A percentile compares a stretch with the other conserved stretches of the same genome.
Conservation (phyloP, 2,888 invertebrate genomes). For the Beris morrisii region DNA sequence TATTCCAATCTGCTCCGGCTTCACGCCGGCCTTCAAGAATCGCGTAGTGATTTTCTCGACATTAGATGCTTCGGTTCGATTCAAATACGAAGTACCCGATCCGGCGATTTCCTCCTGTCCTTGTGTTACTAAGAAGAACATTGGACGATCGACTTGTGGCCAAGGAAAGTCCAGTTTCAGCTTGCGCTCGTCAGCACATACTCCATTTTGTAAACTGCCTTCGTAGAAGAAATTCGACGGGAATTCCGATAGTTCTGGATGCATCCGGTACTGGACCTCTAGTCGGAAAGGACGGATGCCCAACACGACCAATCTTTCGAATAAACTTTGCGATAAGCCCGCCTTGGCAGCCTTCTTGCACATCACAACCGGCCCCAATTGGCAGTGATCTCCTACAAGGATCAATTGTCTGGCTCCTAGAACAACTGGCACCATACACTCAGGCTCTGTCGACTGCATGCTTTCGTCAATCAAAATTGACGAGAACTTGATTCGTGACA, state of each 20-base stretch:
- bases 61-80: constrained; percentile 97
- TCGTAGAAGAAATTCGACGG: constrained; percentile 99
- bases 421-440: constrained; percentile 99
- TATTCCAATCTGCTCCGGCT: constrained; percentile 97
- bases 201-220: constrained; percentile 97
- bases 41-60: constrained; percentile 97
- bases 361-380: constrained; percentile 98
- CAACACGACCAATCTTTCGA: constrained; percentile 94
- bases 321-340: constrained; percentile 94
- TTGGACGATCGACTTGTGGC: constrained; percentile 94
- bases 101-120: constrained; percentile 99
- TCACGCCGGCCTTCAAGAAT: constrained; percentile 91
- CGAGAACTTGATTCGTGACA: constrained; percentile 91
- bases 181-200: constrained; percentile 93
- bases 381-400: constrained; percentile 98
- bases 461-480: constrained; percentile 97
- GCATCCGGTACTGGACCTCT: constrained; percentile 99
- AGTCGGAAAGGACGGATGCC: constrained; percentile 96
- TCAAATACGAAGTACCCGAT: constrained; percentile 97
- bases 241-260: constrained; percentile 94
- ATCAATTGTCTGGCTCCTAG: constrained; percentile 96
- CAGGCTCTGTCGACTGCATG: constrained; percentile 96
- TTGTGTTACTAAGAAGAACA: constrained; percentile 98
- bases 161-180: constrained; percentile 96
- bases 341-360: constrained; percentile 98